Base-by-base conservation (phyloP, 2,797 vertebrate genomes). In the Esox lucius region DNA sequence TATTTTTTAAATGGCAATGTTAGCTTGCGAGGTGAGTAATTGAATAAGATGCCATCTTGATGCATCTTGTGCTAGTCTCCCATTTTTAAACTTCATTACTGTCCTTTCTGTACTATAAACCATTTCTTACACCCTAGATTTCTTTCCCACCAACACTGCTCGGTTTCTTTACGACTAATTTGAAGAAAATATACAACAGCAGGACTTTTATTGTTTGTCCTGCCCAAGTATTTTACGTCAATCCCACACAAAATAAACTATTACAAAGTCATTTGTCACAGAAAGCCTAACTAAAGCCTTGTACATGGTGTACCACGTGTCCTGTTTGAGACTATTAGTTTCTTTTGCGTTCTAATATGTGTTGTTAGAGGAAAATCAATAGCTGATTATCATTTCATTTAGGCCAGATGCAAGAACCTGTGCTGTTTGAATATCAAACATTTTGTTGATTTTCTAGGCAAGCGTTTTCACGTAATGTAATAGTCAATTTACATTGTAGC, bases 371-470 rank as follows among this genome's bases (percentile, higher is more conserved):
- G 19, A 35, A 53, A 59, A 61, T 59, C 70, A 72, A 61, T 61
- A 59, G n/a, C 19, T 24, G 33, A 72, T 72, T 61, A 72, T 39
- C 51, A 71, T 71, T 31, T 2, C 8, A 11, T 61, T 72, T 72
- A 62, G 56, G 51, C n/a, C 33, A 61, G 70, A 15, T 62, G 28
- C 17, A 71, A 39, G 16, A 9, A 31, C 5, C 22, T 46, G 26
- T 67, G 65, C 28, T 39, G 28, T 66, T 26, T 28, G 64, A 31
- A 33, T 31, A 66, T 1, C 64, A 5, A 19, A 33, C 5, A 33
- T 66, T 22, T 22, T 11, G 53, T 22, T 56, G 56, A 24, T 61
- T 61, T 61, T 61, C 56, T 56, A 61, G 56, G 11, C 56, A 24
- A 61, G n/a, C 53, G 5, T n/a, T 59, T 59, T 17, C 51, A 56